phyloP scores from a whole-genome alignment of 2,113 vertebrate genomes.

The Loxodonta africana region DNA sequence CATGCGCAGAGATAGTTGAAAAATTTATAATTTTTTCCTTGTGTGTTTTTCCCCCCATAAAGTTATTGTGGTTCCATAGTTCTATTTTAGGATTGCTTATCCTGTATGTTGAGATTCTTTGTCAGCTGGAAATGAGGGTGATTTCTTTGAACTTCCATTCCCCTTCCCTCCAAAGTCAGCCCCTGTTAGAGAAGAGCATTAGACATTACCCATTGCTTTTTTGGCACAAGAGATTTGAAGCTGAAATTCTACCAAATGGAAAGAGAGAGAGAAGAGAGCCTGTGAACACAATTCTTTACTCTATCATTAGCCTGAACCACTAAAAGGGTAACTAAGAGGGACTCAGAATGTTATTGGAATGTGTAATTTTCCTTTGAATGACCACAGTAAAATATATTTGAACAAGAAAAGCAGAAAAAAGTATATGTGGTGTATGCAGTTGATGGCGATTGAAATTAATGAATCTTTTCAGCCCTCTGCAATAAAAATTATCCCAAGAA shows the following conservation, averaged over 20 bases:
- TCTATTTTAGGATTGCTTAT: conserved; percentile 69
- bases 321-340: conserved; percentile 80
- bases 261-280: not conserved
- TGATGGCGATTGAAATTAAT: conserved; percentile 77
- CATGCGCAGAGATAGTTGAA: conserved; percentile 2
- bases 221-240: conserved; percentile 73
- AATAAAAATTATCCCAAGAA: conserved; percentile 61
- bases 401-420: conserved; percentile 70
- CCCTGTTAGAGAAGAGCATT: conserved; percentile 64
- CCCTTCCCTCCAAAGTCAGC: conserved; percentile 57
- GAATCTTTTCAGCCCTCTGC: conserved; percentile 66
- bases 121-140: conserved; percentile 40
- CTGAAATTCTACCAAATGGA: conserved; percentile 81
- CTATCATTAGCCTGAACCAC: conserved; percentile 74
- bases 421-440: conserved; percentile 59
- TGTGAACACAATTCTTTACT: conserved; percentile 76
- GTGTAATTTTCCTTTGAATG: conserved; percentile 78
- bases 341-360: conserved; percentile 77
- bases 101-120: conserved; percentile 51
- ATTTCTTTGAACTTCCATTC: conserved; percentile 60
- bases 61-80: conserved; percentile 14
- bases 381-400: conserved; percentile 68
- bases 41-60: not conserved
- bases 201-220: conserved; percentile 78
- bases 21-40: conserved; percentile 16